Evolutionary conservation across 2,113 vertebrate genomes (phyloP).

Genomic region (Apus apus): DNA sequence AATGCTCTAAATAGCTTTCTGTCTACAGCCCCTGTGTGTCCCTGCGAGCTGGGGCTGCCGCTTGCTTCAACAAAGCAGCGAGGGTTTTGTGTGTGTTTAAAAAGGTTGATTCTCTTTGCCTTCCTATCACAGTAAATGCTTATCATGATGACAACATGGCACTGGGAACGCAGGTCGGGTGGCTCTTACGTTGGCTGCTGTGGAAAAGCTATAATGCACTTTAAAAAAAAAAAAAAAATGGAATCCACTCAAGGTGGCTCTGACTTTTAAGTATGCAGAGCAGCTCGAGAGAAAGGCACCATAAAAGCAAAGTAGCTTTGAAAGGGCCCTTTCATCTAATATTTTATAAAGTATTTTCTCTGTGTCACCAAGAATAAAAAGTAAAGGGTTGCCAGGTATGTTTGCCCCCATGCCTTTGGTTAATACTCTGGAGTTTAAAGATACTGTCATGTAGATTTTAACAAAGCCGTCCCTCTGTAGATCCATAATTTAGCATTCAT

Average conservation of each 20-base stretch:
- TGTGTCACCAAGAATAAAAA: conserved; percentile 64
- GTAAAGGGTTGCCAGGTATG: conserved; percentile 70
- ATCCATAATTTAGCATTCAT: conserved; percentile 76
- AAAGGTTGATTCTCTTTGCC: conserved; percentile 76
- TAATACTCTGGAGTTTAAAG: conserved; percentile 76
- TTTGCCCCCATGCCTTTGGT: conserved; percentile 62
- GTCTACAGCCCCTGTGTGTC: conserved; percentile 79
- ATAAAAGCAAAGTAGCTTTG: conserved; percentile 71
- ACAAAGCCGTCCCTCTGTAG: conserved; percentile 68
- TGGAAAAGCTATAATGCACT: conserved; percentile 41
- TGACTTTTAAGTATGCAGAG: conserved; percentile 81
- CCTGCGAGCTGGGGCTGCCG: conserved; percentile 54
- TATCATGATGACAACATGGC: conserved; percentile 68
- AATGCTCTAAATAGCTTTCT: conserved; percentile 92
- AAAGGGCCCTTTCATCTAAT: conserved; percentile 74
- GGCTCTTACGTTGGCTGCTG: conserved; percentile 48
- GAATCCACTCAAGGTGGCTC: conserved; percentile 71
- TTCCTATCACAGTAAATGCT: conserved; percentile 72
- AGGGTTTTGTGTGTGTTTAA: conserved; percentile 61
- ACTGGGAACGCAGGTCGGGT: conserved; percentile 42
- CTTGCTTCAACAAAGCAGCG: conserved; percentile 59
- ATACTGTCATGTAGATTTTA: conserved; percentile 49
- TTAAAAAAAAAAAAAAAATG: conserved; percentile 18
- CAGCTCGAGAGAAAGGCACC: conserved; percentile 57
- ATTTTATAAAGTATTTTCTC: conserved; percentile 75